phyloP scores from a whole-genome alignment of 2,113 vertebrate species.

The Gobiocypris rarus region DNA sequence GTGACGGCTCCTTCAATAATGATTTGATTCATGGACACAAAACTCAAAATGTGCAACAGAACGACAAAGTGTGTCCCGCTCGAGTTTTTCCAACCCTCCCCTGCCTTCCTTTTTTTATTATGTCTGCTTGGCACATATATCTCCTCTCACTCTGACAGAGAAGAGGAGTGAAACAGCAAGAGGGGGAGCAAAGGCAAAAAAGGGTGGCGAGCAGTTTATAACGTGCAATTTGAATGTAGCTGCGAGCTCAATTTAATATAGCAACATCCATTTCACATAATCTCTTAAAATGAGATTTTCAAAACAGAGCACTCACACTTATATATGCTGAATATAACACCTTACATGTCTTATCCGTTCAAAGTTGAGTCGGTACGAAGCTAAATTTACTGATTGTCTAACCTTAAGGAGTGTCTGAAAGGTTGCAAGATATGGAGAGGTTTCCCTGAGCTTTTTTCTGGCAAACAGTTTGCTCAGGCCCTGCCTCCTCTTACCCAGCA shows the following conservation, averaged over 20 bases:
- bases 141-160: conserved; percentile 45
- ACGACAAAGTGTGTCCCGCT: conserved; percentile 67
- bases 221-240: conserved; percentile 50
- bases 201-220: conserved; percentile 49
- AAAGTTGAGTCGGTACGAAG: background rate
- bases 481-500: conserved; percentile 4
- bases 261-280: conserved; percentile 34
- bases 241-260: conserved; percentile 41
- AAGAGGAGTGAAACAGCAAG: conserved; percentile 32
- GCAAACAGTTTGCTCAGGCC: background rate
- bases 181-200: conserved; percentile 13
- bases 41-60: conserved; percentile 67
- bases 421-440: conserved; percentile 1
- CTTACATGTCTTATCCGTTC: background rate
- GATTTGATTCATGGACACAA: conserved; percentile 67
- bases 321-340: background rate
- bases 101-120: conserved; percentile 70
- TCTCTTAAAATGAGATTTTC: conserved; percentile 34
- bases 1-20: conserved; percentile 60
- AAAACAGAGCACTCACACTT: background rate
- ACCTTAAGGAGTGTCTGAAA: background rate
- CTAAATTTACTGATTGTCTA: background rate
- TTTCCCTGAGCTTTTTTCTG: conserved; percentile 6
- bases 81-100: conserved; percentile 68
- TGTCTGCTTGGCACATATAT: conserved; percentile 71